Evolutionary conservation across 2,888 invertebrate genomes (phyloP), one percentile per base, ranked within the genome.

Genomic region (Pseudoips prasinana): DNA sequence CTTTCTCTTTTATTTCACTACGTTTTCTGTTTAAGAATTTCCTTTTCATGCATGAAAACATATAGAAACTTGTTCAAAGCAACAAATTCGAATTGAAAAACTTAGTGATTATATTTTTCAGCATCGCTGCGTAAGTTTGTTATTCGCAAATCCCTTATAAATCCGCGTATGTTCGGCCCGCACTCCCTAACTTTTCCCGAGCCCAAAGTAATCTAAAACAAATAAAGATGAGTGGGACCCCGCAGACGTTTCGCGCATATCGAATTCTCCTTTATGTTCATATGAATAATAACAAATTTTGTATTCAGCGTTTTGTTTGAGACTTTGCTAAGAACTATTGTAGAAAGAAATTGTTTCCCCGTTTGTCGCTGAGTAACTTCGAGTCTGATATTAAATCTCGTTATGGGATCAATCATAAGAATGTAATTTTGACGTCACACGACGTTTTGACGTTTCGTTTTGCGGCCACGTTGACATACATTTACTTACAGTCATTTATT

Each of bases 151-250:
- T 71, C 73, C 63, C 63, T 72, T 73, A 72, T 67, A 79, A 80
- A 75, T 76, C 69, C 66, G 56, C 43, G 64, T 67, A 64, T 76
- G 69, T 65, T 61, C 68, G 61, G 69, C 65, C 65, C 68, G 56
- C 56, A 55, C 58, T 61, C 64, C 61, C 65, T 46, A 79, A 83
- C 71, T 83, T 81, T 47, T 47, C 46, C 55, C 52, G 60, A 70
- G 63, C 80, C 82, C 82, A 77, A 84, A 84, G 84, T 85, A 84
- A 85, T 85, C 79, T 82, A 79, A 85, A 82, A 82, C 81, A 84
- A 82, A 85, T 84, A 85, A 82, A 82, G 77, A 78, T 77, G 78
- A 82, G 81, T 73, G 73, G 78, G 65, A 73, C 66, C 72, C 71
- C 68, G 62, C 67, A 72, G 61, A 82, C 76, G 74, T 72, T 76